Conservation (phyloP, 2,113 vertebrate species). For the Taxidea taxus region DNA sequence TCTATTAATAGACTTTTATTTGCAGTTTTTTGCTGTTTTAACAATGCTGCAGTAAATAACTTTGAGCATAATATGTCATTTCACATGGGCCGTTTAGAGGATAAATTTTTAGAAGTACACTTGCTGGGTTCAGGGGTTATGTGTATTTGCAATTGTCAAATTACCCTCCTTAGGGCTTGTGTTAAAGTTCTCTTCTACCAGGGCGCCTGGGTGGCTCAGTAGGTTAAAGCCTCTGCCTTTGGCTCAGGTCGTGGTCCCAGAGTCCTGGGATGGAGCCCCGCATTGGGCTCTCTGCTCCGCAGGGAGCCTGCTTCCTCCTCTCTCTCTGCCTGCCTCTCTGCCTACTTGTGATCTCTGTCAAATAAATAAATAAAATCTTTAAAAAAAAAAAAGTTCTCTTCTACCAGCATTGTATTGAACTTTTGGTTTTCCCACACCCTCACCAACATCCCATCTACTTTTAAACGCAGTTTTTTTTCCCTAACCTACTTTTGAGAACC, state of each 20-base stretch:
- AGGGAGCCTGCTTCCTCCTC: too few relatives aligned
- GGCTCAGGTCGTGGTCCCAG: too few relatives aligned
- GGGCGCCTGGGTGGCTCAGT: too few relatives aligned
- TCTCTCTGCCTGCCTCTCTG: too few relatives aligned
- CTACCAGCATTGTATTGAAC: not conserved
- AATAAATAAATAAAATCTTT: too few relatives aligned
- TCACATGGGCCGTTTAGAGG: not conserved
- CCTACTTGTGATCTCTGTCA: too few relatives aligned
- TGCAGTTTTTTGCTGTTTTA: not conserved
- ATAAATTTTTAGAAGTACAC: not conserved
- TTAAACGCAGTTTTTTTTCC: not conserved
- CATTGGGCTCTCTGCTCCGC: too few relatives aligned
- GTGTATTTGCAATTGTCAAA: not conserved
- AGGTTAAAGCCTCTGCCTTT: too few relatives aligned
- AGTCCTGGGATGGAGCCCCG: too few relatives aligned
- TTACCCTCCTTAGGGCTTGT: not conserved
- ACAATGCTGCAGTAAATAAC: not conserved
- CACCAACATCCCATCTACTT: not conserved
- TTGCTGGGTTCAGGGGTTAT: not conserved
- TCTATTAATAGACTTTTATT: not conserved
- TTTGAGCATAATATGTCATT: not conserved
- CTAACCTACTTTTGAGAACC: not conserved
- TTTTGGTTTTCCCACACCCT: not conserved
- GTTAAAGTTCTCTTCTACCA: not conserved
- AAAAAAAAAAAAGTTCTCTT: conserved; percentile 40